These are phyloP conservation scores for Perccottus glenii DNA, from an alignment of 2,113 vertebrate species.

Conservation along the genomic window DNA sequence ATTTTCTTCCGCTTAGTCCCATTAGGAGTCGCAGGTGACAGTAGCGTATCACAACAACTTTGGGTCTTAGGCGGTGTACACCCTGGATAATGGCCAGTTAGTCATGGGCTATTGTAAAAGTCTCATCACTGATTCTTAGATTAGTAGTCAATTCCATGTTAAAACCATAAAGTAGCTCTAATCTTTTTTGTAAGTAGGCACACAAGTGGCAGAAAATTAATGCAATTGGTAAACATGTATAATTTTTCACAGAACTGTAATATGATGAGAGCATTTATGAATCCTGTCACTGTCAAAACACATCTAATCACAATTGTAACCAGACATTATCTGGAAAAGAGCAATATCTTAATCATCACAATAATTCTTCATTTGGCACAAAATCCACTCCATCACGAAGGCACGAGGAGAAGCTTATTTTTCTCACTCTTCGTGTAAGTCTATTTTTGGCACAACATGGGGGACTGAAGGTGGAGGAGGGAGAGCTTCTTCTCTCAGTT, in stretches of 20 bases:
- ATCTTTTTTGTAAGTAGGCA: too few relatives aligned
- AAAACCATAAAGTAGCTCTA: too few relatives aligned
- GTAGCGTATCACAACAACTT: too few relatives aligned
- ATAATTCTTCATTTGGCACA: conserved; percentile 14
- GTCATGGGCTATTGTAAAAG: too few relatives aligned
- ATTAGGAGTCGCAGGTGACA: too few relatives aligned
- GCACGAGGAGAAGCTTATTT: conserved; percentile 38
- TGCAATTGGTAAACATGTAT: too few relatives aligned
- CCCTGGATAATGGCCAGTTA: too few relatives aligned
- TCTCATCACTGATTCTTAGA: too few relatives aligned
- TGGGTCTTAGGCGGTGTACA: too few relatives aligned
- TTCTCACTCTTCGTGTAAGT: conserved; percentile 47
- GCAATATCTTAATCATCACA: conserved; percentile 10
- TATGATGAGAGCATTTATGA: neutral
- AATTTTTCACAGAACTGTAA: neutral
- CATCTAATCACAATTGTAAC: neutral
- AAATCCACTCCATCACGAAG: conserved; percentile 19
- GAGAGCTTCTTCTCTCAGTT: conserved; percentile 63
- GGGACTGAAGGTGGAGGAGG: conserved; percentile 17
- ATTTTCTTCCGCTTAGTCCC: too few relatives aligned
- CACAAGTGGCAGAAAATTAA: too few relatives aligned
- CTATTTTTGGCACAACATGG: conserved; percentile 66
- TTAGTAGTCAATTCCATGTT: too few relatives aligned
- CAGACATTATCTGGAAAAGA: conserved; percentile 20
- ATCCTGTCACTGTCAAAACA: neutral